phyloP scores from a whole-genome alignment of 2,797 vertebrate species.

The Molossus alvarezi region DNA sequence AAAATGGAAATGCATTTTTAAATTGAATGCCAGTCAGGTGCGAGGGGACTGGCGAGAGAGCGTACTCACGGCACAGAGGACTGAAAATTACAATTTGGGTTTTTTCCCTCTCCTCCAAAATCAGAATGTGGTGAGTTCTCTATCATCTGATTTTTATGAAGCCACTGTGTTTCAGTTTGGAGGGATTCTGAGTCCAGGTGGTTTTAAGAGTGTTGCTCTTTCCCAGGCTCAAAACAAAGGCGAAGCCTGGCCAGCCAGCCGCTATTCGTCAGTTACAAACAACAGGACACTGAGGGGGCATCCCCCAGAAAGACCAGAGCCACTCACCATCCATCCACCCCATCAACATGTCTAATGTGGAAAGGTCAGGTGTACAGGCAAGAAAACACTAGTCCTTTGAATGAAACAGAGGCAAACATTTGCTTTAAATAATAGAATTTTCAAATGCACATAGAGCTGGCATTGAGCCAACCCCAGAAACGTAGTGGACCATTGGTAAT shows the following conservation, averaged over 20 bases:
- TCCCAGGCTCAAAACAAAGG: background rate
- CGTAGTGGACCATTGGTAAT: background rate
- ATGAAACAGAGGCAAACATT: conserved; percentile 19
- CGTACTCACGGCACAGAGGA: conserved; percentile 25
- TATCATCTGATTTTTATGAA: conserved; percentile 33
- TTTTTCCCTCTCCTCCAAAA: conserved; percentile 15
- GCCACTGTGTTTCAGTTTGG: background rate
- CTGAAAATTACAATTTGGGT: background rate
- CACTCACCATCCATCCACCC: background rate
- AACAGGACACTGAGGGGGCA: background rate
- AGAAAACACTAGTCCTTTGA: conserved; percentile 5
- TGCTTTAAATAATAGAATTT: conserved; percentile 32
- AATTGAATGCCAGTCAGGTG: no score
- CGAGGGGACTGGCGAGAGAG: background rate
- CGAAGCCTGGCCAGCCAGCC: background rate
- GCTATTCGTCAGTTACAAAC: background rate
- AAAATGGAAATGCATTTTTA: conserved; percentile 56
- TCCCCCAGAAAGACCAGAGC: background rate
- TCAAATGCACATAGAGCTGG: background rate
- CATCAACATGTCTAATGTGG: background rate
- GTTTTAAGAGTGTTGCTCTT: background rate
- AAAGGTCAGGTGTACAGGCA: background rate
- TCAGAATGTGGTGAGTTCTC: background rate
- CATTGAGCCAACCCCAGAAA: background rate
- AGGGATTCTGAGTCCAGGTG: background rate